Percentiles rank a stretch among this genome's conserved stretches.
phyloP scores from a whole-genome alignment of 2,888 invertebrate genomes.

The Teleogryllus oceanicus region DNA sequence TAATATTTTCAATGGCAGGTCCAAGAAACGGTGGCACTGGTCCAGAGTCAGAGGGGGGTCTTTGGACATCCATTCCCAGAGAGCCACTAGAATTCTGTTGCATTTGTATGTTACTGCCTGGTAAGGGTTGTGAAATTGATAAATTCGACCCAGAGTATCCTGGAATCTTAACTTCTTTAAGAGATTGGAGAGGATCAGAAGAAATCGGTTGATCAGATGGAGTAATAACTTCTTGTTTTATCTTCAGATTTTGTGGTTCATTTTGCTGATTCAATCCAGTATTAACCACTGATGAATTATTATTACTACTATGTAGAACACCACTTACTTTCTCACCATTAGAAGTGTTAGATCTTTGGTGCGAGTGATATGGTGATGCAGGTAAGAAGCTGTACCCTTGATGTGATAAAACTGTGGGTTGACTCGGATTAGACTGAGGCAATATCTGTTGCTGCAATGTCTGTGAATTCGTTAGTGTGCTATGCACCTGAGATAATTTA shows the following conservation, averaged over 20 bases:
- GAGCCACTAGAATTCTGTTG: conserved; percentile 12
- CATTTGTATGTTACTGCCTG: conserved; percentile 38
- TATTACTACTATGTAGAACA: not conserved
- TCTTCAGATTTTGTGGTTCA: conserved; percentile 70
- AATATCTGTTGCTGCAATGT: not conserved
- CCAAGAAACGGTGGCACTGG: conserved; percentile 54
- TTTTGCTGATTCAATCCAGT: conserved; percentile 45
- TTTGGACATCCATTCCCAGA: conserved; percentile 29
- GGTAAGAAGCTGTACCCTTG: conserved; percentile 60
- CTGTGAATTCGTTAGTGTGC: conserved; percentile 21
- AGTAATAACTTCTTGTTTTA: conserved; percentile 59
- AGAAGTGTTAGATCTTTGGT: conserved; percentile 23
- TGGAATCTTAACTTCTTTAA: conserved; percentile 76
- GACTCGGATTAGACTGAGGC: conserved; percentile 22
- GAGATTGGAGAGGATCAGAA: conserved; percentile 70
- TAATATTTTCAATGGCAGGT: conserved; percentile 67
- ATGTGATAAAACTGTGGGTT: conserved; percentile 25
- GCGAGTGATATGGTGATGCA: conserved; percentile 49
- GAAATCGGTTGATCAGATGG: conserved; percentile 40
- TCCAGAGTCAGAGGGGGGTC: conserved; percentile 31
- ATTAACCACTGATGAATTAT: not conserved
- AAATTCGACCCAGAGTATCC: conserved; percentile 56
- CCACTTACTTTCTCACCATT: conserved; percentile 19
- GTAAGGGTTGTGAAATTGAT: conserved; percentile 42
- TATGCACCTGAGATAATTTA: conserved; percentile 20